Evolutionary conservation across 2,888 invertebrate species (phyloP).

Genomic region (Sesamia inferens): DNA sequence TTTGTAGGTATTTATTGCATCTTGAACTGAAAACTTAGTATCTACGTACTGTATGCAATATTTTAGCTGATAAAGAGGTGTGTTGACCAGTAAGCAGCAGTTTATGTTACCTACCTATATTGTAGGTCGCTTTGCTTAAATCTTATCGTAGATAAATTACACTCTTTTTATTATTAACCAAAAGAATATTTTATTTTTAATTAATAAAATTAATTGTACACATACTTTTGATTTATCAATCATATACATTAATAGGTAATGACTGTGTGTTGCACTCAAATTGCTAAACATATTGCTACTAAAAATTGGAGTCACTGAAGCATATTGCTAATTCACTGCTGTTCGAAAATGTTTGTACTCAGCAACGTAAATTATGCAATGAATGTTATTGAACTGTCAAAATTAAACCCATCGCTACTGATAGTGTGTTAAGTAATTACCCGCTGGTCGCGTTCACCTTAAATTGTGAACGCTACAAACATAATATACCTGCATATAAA

Average conservation of each 20-base stretch:
- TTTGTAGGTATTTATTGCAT: constrained; percentile 50
- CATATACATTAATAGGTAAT: neutral
- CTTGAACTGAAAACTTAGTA: constrained; percentile 32
- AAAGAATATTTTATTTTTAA: neutral
- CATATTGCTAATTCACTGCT: no score
- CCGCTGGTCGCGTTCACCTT: no score
- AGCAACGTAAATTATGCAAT: no score
- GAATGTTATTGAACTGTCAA: no score
- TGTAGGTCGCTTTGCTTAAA: neutral
- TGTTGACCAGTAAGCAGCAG: constrained; percentile 27
- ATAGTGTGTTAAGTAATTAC: no score
- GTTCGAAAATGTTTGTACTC: no score
- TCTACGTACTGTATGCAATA: constrained; percentile 12
- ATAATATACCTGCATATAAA: no score
- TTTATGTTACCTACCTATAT: neutral
- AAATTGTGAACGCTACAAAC: no score
- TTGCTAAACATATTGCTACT: no score
- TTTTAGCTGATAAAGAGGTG: constrained; percentile 35
- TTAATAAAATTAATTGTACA: neutral
- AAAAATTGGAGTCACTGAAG: no score
- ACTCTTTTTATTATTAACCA: no score
- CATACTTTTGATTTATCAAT: neutral
- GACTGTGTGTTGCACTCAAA: neutral
- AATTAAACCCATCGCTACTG: no score
- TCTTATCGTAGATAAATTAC: neutral